These are phyloP conservation scores for Bombus impatiens DNA, from an alignment of 1,140 invertebrate species.

Conservation along the genomic window DNA sequence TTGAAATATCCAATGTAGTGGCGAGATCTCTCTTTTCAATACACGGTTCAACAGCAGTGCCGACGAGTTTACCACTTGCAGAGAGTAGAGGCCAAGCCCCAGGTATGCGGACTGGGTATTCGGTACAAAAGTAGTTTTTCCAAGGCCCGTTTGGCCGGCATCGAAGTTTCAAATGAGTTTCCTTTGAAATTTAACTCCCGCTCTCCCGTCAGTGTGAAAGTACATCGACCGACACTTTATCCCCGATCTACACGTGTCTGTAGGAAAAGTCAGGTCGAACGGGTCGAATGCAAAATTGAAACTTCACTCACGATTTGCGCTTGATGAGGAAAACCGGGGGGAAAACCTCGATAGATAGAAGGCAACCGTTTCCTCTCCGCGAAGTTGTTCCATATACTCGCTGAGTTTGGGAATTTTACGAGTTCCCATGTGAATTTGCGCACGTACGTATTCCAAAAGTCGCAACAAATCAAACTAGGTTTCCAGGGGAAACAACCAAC, in stretches of 20 bases:
- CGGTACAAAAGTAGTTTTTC: slow-evolving; percentile 53
- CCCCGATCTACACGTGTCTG: not conserved
- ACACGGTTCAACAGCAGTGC: not conserved
- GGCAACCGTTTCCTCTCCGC: not conserved
- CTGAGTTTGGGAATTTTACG: not conserved
- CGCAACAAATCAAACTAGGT: not conserved
- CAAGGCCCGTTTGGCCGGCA: slow-evolving; percentile 47
- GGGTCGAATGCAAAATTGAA: slow-evolving; percentile 29
- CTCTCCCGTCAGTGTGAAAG: slow-evolving; percentile 15
- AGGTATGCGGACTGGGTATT: slow-evolving; percentile 41
- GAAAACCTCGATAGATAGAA: not conserved
- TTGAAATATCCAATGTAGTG: slow-evolving; percentile 45
- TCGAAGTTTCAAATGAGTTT: slow-evolving; percentile 61
- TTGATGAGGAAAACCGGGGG: slow-evolving; percentile 6
- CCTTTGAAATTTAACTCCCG: slow-evolving; percentile 58
- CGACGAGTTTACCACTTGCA: slow-evolving; percentile 15
- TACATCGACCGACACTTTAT: not conserved
- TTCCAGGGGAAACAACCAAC: not conserved
- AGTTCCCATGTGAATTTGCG: not conserved
- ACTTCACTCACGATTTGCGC: slow-evolving; percentile 38
- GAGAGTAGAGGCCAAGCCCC: not conserved
- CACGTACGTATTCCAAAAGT: not conserved
- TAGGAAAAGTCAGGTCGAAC: not conserved
- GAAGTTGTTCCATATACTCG: not conserved
- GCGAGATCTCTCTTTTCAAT: slow-evolving; percentile 13